Evolutionary conservation across 1,140 invertebrate species (phyloP), one percentile per base, ranked within the genome.

Genomic region (Drosophila erecta): DNA sequence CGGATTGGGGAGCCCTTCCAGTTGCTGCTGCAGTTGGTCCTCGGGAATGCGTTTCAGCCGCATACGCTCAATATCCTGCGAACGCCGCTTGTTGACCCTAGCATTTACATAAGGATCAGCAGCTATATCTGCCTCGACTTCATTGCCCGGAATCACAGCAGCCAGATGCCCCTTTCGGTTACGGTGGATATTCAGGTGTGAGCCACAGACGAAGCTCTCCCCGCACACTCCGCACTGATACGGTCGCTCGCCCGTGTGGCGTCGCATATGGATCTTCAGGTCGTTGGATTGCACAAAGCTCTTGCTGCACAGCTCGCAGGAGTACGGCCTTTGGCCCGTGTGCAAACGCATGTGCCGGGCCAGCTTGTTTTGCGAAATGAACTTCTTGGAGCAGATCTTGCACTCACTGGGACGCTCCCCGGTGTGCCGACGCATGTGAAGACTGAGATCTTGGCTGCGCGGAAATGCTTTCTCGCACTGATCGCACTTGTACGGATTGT

Each of bases 291-390:
- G 94, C 0, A 93, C 93, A 81, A 94, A 94, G 2, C 93, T 92
- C 70, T 94, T 94, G 11, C 93, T 92, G 73, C 94, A 94, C 59
- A 92, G 93, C 1, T 92, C 91, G 60, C 94, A 94, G 66, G 93
- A 80, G 81, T 94, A 94, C 0, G 94, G 94, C 33, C 93, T 91
- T 30, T 93, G 91, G 3, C 94, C 94, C 0, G 94, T 94, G 71
- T 95, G 94, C 1, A 94, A 92, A 0, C 94, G 93, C 93, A 94
- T 94, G 74, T 95, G 95, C 1, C 94, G 92, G 0, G 94, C 93
- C 74, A 95, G 87, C 75, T 94, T 94, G 73, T 94, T 94, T 7
- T 83, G 72, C 0, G 90, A 86, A 10, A 80, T 84, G 43, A 94
- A 94, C 1, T 93, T 93, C 47, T 92, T 92, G 0, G 93, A 93